Base-by-base conservation (phyloP, 2,797 vertebrate genomes). In the Hemibagrus guttatus region DNA sequence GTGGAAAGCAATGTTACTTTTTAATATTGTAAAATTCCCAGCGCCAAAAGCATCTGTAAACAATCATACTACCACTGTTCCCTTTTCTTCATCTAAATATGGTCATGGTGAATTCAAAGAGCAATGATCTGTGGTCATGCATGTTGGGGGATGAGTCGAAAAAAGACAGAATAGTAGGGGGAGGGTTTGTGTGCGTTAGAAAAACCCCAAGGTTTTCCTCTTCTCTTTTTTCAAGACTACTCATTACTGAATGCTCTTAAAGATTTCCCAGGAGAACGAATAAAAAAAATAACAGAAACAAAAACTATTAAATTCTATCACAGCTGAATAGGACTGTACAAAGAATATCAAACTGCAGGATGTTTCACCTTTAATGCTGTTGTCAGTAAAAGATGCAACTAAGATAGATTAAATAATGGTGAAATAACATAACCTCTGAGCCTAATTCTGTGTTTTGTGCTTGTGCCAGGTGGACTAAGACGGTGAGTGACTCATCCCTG, bases 181-280 rank as follows among this genome's bases (percentile, higher is more conserved):
- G 75, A 42, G 63, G 39, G 21, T 46, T 86, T 84, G 46, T 14
- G 46, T 75, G 72, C 49, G 49, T 6, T 26, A 91, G 90, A 93
- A 93, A 92, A 94, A 95, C 92, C 92, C 90, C 54, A 83, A 90
- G 92, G 90, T 92, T 90, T 92, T 88, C 89, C 84, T 90, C 83
- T 71, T 61, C 79, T 84, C 68, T 56, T 58, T 59, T 84, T 87
- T 74, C 74, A 61, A 58, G 42, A 83, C 88, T 76, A 90, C 83
- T 63, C 86, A 46, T 81, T 49, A 49, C 26, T 85, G 56, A 91
- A 90, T 91, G 88, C 87, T 89, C 90, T 90, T 90, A 85, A 85
- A 90, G 88, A 90, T 90, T 90, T 92, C 87, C 16, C 88, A 88
- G 75, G 42, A 78, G 72, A 84, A 90, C 90, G n/a, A 86, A 13